phyloP scores from a whole-genome alignment of 2,113 vertebrate genomes.

The Spea bombifrons region DNA sequence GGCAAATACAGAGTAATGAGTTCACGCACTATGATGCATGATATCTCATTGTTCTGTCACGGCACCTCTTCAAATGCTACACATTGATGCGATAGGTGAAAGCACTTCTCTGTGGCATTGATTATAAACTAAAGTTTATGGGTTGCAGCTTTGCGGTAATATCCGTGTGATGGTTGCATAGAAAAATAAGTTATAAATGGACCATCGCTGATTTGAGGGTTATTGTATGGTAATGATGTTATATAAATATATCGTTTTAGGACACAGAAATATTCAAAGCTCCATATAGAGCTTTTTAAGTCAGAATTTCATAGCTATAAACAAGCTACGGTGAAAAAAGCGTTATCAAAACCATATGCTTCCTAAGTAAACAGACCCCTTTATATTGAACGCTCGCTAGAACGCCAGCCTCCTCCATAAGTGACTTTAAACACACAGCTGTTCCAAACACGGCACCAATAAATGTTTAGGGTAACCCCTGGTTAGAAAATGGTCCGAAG shows the following conservation, averaged over 20 bases:
- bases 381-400: not conserved
- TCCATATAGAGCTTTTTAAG: not conserved
- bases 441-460: no score
- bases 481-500: no score
- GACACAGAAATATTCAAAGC: conserved; percentile 7
- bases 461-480: no score
- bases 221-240: conserved; percentile 2
- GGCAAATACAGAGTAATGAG: conserved; percentile 12
- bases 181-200: conserved; percentile 4
- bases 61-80: conserved; percentile 35
- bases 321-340: not conserved
- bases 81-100: conserved; percentile 36
- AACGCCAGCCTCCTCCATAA: not conserved
- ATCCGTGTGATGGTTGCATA: conserved; percentile 20
- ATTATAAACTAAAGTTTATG: conserved; percentile 12
- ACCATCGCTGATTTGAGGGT: conserved; percentile 21
- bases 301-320: conserved; percentile 3
- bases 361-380: not conserved
- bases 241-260: conserved; percentile 26
- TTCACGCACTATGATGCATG: conserved; percentile 40
- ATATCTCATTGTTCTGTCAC: conserved; percentile 36
- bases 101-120: conserved; percentile 20
- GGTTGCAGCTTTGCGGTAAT: conserved; percentile 12
- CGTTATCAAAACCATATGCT: not conserved
- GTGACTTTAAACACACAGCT: not conserved